Evolutionary conservation across 2,888 invertebrate genomes (phyloP).

Genomic region (Archips crataeganus): DNA sequence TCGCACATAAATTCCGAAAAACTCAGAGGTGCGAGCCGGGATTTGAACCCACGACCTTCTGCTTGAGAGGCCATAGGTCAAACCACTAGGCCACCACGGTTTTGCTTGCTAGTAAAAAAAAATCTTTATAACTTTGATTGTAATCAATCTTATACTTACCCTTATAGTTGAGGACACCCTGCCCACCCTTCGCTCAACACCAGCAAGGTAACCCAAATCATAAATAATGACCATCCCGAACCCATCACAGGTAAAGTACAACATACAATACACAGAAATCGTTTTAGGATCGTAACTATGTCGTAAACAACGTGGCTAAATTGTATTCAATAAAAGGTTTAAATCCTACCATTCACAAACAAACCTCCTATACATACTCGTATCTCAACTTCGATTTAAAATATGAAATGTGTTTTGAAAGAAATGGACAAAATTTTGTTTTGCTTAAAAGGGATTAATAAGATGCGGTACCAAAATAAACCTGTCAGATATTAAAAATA

Average conservation of each 20-base stretch:
- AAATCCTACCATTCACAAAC: neutral
- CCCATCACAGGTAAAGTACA: conserved; percentile 2
- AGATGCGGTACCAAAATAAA: too few relatives aligned
- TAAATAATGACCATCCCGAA: conserved; percentile 20
- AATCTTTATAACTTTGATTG: too few relatives aligned
- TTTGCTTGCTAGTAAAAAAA: too few relatives aligned
- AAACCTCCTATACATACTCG: neutral
- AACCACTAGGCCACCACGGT: too few relatives aligned
- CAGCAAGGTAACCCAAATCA: conserved; percentile 22
- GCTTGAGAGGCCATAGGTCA: too few relatives aligned
- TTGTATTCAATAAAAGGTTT: conserved; percentile 12
- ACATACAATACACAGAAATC: conserved; percentile 27
- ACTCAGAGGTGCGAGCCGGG: too few relatives aligned
- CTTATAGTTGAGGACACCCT: neutral
- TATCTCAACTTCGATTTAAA: neutral
- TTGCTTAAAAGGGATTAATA: too few relatives aligned
- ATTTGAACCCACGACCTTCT: too few relatives aligned
- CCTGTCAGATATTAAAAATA: too few relatives aligned
- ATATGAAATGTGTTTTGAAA: neutral
- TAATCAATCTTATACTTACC: neutral
- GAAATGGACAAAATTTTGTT: neutral
- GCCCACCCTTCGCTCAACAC: neutral
- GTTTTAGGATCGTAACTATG: conserved; percentile 23
- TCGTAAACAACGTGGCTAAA: conserved; percentile 35
- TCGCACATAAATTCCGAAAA: too few relatives aligned